Conservation (phyloP, 2,888 invertebrate species). For the Dasypogon diadema region DNA sequence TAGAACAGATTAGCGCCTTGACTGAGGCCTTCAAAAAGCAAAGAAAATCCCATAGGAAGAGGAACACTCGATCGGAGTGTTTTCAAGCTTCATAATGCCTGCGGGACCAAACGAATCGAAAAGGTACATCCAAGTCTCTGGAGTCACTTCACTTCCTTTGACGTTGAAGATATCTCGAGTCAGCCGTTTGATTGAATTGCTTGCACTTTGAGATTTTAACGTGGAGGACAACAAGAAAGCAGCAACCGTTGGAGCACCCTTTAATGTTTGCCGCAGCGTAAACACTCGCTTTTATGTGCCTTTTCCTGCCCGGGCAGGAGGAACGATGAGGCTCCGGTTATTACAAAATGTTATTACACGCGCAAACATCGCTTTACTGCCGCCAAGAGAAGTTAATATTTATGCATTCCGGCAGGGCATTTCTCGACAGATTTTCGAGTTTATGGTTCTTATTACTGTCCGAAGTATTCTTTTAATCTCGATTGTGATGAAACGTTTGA, state of each 20-base stretch:
- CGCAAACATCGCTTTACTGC: slow-evolving; percentile 48
- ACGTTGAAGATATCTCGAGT: slow-evolving; percentile 35
- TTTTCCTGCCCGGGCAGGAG: slow-evolving; percentile 26
- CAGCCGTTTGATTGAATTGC: slow-evolving; percentile 31
- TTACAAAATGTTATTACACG: slow-evolving; percentile 52
- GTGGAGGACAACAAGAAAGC: slow-evolving; percentile 42
- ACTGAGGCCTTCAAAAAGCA: not conserved
- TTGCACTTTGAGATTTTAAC: slow-evolving; percentile 40
- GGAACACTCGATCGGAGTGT: not conserved
- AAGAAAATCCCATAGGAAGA: not conserved
- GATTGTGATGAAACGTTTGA: not conserved
- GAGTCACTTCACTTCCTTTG: slow-evolving; percentile 28
- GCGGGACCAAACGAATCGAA: not conserved
- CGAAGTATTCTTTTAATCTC: slow-evolving; percentile 17
- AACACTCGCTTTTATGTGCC: slow-evolving; percentile 54
- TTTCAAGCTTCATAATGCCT: not conserved
- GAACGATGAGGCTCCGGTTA: slow-evolving; percentile 5
- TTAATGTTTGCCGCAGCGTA: slow-evolving; percentile 55
- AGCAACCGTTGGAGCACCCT: slow-evolving; percentile 48
- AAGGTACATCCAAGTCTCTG: not conserved
- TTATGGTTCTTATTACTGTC: slow-evolving; percentile 15
- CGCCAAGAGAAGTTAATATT: slow-evolving; percentile 44
- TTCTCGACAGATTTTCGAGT: not conserved
- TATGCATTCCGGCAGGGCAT: slow-evolving; percentile 14
- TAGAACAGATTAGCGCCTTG: slow-evolving; percentile 21